These are phyloP conservation scores for Litoditis marina DNA, from an alignment of 2,888 invertebrate species.

Conservation along the genomic window DNA sequence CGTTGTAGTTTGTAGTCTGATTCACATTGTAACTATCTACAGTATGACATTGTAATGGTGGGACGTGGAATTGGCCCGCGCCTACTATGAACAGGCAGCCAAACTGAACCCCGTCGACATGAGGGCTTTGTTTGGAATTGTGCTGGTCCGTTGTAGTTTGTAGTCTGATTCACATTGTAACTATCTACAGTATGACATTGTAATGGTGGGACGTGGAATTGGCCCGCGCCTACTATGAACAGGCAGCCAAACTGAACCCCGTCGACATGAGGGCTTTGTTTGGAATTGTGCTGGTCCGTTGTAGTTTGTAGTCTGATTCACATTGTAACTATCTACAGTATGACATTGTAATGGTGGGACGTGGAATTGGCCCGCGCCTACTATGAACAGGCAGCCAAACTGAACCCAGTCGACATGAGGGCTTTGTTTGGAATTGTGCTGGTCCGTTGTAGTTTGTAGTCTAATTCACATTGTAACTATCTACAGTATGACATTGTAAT, in stretches of 20 bases:
- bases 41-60: too few relatives aligned
- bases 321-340: too few relatives aligned
- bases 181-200: too few relatives aligned
- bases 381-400: conserved; percentile 83
- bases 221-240: conserved; percentile 86
- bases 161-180: background rate
- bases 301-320: background rate
- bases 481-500: too few relatives aligned
- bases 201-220: too few relatives aligned
- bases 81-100: conserved; percentile 86
- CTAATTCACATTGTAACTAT: too few relatives aligned
- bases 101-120: conserved; percentile 85
- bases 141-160: conserved; percentile 70
- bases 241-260: conserved; percentile 81
- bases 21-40: too few relatives aligned
- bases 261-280: conserved; percentile 86
- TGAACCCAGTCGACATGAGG: conserved; percentile 84
- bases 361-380: conserved; percentile 87
- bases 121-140: conserved; percentile 84
- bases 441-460: too few relatives aligned
- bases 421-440: conserved; percentile 86
- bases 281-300: conserved; percentile 79
- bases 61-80: conserved; percentile 84
- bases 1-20: too few relatives aligned
- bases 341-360: too few relatives aligned